phyloP scores from a whole-genome alignment of 2,888 invertebrate genomes.

The Cephalotes varians region DNA sequence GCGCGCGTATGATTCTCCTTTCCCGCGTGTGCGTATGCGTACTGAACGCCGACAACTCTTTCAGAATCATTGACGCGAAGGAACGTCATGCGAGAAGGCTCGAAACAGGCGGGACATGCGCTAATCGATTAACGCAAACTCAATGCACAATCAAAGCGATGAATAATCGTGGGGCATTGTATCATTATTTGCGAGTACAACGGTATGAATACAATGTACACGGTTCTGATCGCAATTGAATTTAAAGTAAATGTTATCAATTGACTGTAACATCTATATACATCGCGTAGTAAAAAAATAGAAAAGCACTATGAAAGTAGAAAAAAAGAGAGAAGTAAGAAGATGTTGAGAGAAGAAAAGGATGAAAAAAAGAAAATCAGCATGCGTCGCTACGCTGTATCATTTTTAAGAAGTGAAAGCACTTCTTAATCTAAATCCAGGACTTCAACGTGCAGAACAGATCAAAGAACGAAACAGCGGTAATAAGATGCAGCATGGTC shows the following conservation, averaged over 20 bases:
- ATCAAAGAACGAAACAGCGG: conserved; percentile 13
- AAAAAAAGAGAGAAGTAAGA: not conserved
- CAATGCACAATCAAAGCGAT: conserved; percentile 37
- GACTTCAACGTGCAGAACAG: conserved; percentile 13
- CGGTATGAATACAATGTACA: conserved; percentile 16
- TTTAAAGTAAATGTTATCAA: conserved; percentile 39
- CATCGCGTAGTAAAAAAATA: conserved; percentile 6
- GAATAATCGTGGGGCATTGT: conserved; percentile 34
- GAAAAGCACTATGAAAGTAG: not conserved
- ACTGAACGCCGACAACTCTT: conserved; percentile 28
- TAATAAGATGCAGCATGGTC: conserved; percentile 2
- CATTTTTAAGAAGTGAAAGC: conserved; percentile 13
- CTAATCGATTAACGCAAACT: conserved; percentile 33
- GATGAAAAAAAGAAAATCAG: not conserved
- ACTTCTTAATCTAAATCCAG: conserved; percentile 10
- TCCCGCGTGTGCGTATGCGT: conserved; percentile 26
- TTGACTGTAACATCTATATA: conserved; percentile 20
- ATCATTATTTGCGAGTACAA: conserved; percentile 18
- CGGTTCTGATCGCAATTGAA: conserved; percentile 19
- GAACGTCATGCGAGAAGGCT: conserved; percentile 13
- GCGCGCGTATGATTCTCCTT: not conserved
- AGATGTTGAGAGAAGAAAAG: not conserved
- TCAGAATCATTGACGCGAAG: conserved; percentile 16
- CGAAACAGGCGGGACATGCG: conserved; percentile 35
- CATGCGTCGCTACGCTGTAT: conserved; percentile 1